A percentile compares a stretch with the other conserved stretches of the same genome.
phyloP scores from a whole-genome alignment of 1,140 invertebrate species.

The Brachionus manjavacas region DNA sequence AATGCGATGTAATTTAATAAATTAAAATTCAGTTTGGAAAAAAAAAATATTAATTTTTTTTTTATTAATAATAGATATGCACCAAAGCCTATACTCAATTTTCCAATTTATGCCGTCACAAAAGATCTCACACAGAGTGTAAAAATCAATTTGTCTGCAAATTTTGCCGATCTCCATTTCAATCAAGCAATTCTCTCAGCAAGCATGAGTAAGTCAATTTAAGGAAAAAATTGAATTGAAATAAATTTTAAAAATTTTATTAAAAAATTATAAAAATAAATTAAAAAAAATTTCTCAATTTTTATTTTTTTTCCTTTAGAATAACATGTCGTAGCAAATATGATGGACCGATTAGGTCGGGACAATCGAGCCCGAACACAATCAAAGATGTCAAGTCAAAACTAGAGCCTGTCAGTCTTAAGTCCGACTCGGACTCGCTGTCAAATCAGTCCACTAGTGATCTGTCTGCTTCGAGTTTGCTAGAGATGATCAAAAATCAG shows the following conservation, averaged over 20 bases:
- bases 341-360: background rate
- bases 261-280: too few relatives aligned
- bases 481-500: background rate
- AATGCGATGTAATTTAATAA: conserved; percentile 59
- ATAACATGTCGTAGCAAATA: background rate
- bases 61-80: conserved; percentile 50
- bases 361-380: background rate
- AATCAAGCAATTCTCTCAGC: conserved; percentile 2
- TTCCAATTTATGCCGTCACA: conserved; percentile 96
- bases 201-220: conserved; percentile 36
- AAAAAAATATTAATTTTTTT: background rate
- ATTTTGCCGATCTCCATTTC: conserved; percentile 23
- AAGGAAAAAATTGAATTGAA: background rate
- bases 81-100: conserved; percentile 97
- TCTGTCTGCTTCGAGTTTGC: background rate
- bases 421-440: background rate
- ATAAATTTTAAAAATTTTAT: too few relatives aligned
- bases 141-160: conserved; percentile 38
- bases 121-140: conserved; percentile 85
- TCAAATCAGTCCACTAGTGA: background rate
- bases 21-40: background rate
- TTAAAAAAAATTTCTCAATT: too few relatives aligned
- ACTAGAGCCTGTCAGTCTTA: background rate
- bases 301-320: too few relatives aligned
- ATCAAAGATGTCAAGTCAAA: background rate